phyloP scores from a whole-genome alignment of 1,140 invertebrate genomes.

The Rhagoletis pomonella region DNA sequence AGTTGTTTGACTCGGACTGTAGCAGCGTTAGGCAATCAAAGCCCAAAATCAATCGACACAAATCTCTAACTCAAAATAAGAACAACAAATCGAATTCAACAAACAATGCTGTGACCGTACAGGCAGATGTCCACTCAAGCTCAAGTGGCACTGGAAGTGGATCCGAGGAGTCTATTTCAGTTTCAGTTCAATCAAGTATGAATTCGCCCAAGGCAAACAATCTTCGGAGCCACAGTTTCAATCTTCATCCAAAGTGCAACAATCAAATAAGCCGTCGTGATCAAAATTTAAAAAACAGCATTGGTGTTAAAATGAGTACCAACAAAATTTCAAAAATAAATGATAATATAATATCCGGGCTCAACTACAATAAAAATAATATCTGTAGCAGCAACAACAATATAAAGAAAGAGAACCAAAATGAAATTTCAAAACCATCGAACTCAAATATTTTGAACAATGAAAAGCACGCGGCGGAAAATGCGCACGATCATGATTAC shows the following conservation, averaged over 20 bases:
- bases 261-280: constrained; percentile 18
- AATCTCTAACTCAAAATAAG: constrained; percentile 58
- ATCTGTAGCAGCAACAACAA: constrained; percentile 52
- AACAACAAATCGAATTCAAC: constrained; percentile 56
- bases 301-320: constrained; percentile 55
- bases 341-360: constrained; percentile 7
- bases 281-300: constrained; percentile 55
- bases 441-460: constrained; percentile 54
- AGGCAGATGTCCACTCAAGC: constrained; percentile 81
- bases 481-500: constrained; percentile 79
- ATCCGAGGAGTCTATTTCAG: constrained; percentile 79
- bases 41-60: constrained; percentile 48
- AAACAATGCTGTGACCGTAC: constrained; percentile 75
- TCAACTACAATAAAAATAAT: constrained; percentile 50
- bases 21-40: constrained; percentile 66
- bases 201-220: constrained; percentile 67
- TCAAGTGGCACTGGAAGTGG: constrained; percentile 78
- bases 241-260: constrained; percentile 56
- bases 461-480: constrained; percentile 55
- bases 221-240: constrained; percentile 64
- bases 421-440: constrained; percentile 50
- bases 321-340: constrained; percentile 51
- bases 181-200: constrained; percentile 75
- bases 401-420: constrained; percentile 54
- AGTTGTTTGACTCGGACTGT: constrained; percentile 81